These are phyloP conservation scores for Adelosebastes latens DNA, from an alignment of 2,797 vertebrate genomes.

Conservation along the genomic window DNA sequence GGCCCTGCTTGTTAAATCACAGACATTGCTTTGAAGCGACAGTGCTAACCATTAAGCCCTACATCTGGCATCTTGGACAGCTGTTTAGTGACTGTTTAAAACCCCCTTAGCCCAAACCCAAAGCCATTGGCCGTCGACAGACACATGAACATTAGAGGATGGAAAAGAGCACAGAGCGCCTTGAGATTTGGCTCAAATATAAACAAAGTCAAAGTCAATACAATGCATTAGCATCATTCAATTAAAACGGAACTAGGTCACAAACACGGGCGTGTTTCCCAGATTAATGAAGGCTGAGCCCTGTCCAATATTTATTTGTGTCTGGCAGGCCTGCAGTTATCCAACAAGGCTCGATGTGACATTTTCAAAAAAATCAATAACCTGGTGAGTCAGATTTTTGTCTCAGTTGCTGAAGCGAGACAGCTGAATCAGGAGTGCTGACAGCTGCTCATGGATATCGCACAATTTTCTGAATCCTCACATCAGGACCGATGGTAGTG, in stretches of 20 bases:
- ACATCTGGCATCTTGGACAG: not conserved
- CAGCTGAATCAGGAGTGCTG: constrained; percentile 19
- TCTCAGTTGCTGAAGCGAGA: constrained; percentile 23
- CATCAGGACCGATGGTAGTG: not conserved
- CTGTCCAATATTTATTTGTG: constrained; percentile 62
- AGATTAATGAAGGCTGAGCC: constrained; percentile 51
- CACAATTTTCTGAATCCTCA: constrained; percentile 26
- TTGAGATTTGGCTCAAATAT: constrained; percentile 40
- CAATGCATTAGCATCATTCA: constrained; percentile 38
- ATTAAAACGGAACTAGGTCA: constrained; percentile 52
- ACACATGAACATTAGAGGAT: not conserved
- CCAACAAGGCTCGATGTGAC: constrained; percentile 64
- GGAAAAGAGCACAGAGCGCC: constrained; percentile 22
- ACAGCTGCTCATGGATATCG: constrained; percentile 51
- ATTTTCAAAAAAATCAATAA: constrained; percentile 75
- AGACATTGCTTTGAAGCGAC: not conserved
- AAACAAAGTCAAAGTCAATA: constrained; percentile 54
- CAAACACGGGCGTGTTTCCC: constrained; percentile 32
- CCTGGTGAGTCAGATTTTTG: constrained; percentile 35
- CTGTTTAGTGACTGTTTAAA: not conserved
- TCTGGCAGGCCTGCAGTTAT: constrained; percentile 42
- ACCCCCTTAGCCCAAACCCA: not conserved
- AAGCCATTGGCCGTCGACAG: not conserved
- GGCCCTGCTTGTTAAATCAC: not conserved
- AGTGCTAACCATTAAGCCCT: not conserved